A percentile compares a stretch with the other conserved stretches of the same genome.
These are phyloP conservation scores for Leptopilina drosophilae DNA, from an alignment of 2,888 invertebrate genomes.

Conservation along the genomic window DNA sequence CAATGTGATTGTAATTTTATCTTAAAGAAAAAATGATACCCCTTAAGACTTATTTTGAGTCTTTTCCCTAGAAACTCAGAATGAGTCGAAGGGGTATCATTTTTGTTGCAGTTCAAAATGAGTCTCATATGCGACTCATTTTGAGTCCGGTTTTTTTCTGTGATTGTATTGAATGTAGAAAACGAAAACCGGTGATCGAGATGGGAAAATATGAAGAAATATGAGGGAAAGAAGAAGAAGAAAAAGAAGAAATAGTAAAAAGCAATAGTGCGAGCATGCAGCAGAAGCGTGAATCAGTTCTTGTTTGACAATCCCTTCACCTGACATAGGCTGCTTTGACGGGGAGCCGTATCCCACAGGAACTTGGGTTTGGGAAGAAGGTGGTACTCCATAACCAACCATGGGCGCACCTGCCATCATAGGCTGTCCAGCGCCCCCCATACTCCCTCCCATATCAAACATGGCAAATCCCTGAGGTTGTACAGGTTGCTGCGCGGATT, in stretches of 20 bases:
- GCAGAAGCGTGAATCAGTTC: constrained; percentile 44
- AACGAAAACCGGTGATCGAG: constrained; percentile 30
- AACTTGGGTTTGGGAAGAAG: constrained; percentile 71
- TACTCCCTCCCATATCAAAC: constrained; percentile 66
- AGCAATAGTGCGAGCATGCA: constrained; percentile 51
- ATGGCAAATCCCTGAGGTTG: constrained; percentile 65
- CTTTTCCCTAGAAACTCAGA: no score
- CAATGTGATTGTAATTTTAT: no score
- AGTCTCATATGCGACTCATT: no score
- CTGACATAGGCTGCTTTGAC: constrained; percentile 78
- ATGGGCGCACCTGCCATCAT: constrained; percentile 64
- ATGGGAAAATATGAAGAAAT: not conserved
- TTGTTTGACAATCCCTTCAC: constrained; percentile 73
- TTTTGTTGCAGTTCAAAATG: no score
- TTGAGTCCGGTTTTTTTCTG: no score
- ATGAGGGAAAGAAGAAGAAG: not conserved
- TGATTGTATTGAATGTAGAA: not conserved
- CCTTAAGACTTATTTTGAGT: no score
- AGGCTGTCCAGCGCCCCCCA: constrained; percentile 63
- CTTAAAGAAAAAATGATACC: no score
- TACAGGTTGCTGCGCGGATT: constrained; percentile 61
- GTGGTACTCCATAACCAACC: constrained; percentile 68
- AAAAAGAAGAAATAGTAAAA: not conserved
- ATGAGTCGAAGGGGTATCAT: no score
- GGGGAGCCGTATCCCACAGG: constrained; percentile 77